A percentile compares a stretch with the other conserved stretches of the same genome.
Evolutionary conservation across 2,113 vertebrate genomes (phyloP).

Genomic region (Mirounga angustirostris): DNA sequence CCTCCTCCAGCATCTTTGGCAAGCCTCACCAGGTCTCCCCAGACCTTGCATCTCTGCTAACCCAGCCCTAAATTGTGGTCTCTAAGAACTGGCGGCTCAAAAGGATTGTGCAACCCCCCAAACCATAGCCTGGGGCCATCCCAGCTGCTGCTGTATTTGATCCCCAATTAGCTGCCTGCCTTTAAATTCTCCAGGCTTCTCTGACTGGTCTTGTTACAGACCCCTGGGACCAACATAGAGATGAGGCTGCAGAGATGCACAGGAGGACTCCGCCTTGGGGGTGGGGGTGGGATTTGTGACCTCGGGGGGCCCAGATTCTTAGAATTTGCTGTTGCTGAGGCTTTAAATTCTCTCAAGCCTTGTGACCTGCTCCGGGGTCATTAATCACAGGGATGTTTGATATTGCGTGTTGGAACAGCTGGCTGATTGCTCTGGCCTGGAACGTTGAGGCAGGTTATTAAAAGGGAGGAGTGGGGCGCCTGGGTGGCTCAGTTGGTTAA

Average conservation of each 20-base stretch:
- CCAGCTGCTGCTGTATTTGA: constrained; percentile 43
- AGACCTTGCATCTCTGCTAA: not conserved
- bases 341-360: constrained; percentile 61
- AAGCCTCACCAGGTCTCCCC: not conserved
- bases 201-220: not conserved
- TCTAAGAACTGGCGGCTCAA: not conserved
- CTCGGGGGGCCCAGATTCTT: not conserved
- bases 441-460: constrained; percentile 43
- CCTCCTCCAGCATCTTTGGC: not conserved
- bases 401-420: not conserved
- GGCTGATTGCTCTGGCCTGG: not conserved
- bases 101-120: constrained; percentile 64
- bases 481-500: not conserved
- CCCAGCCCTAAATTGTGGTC: not conserved
- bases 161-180: not conserved
- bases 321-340: constrained; percentile 70
- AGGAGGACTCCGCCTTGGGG: not conserved
- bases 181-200: not conserved
- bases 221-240: not conserved
- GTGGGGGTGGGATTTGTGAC: not conserved
- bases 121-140: constrained; percentile 59
- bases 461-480: not conserved
- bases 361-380: constrained; percentile 18
- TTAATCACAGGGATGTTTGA: not conserved
- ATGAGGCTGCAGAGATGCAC: not conserved